phyloP scores from a whole-genome alignment of 1,140 invertebrate genomes.

The Drosophila bifasciata region DNA sequence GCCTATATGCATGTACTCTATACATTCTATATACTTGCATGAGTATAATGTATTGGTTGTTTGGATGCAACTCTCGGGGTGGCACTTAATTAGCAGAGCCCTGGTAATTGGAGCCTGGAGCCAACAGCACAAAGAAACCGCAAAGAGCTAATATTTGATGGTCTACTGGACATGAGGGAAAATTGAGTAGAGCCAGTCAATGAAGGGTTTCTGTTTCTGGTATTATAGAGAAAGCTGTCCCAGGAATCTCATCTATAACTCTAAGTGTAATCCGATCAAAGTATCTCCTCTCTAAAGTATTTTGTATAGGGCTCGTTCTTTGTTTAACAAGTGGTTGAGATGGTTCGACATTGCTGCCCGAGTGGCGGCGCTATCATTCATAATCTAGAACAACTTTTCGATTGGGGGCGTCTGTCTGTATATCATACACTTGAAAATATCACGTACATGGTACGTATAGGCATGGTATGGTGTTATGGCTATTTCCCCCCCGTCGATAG shows the following conservation, averaged over 20 bases:
- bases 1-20: too few relatives aligned
- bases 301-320: neutral
- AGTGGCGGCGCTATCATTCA: constrained; percentile 1
- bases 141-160: constrained; percentile 40
- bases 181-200: constrained; percentile 24
- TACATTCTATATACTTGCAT: too few relatives aligned
- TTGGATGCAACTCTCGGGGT: constrained; percentile 19
- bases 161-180: constrained; percentile 41
- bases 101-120: constrained; percentile 52
- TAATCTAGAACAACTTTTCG: constrained; percentile 11
- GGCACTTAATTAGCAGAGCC: constrained; percentile 51
- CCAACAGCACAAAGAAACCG: constrained; percentile 10
- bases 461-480: constrained; percentile 19
- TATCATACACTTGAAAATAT: constrained; percentile 36
- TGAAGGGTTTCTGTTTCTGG: constrained; percentile 24
- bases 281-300: neutral
- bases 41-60: constrained; percentile 13
- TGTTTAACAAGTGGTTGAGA: too few relatives aligned
- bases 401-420: neutral
- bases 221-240: neutral
- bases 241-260: neutral
- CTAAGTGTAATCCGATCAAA: too few relatives aligned
- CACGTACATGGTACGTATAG: constrained; percentile 32
- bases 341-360: too few relatives aligned
- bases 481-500: constrained; percentile 5